Evolutionary conservation across 2,888 invertebrate genomes (phyloP), one percentile per base, ranked within the genome.

Genomic region (Pycnomerus fuliginosus): DNA sequence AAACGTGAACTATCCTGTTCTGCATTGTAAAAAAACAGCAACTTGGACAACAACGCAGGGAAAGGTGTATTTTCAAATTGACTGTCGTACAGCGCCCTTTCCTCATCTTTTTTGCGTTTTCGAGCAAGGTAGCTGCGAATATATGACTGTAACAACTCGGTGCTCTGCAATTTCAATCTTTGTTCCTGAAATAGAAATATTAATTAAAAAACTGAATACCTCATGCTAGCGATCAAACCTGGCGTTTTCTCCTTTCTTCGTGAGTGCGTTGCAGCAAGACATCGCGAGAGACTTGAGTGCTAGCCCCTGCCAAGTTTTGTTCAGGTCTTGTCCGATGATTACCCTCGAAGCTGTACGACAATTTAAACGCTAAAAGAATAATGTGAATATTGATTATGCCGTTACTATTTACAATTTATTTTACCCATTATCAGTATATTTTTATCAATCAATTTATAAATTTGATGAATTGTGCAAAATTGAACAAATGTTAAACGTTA

Each of bases 241-340:
- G 92, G 69, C 95, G 78, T 73, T 91, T 92, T 53, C 84, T 80
- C 51, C 95, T 80, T 73, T 94, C 93, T 64, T 83, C 80, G 64
- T 92, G 91, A 28, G 90, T 87, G 67, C 88, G 85, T 42, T 84
- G 82, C 50, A 95, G 76, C 33, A 92, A 73, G 36, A 81, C 78
- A 62, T 90, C 86, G 56, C 81, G 75, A 8, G 80, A 85, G 50
- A 85, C 80, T 52, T 83, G 79, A 41, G 78, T 79, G 64, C 90
- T 90, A n/a, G 86, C 87, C 44, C 95, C 95, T 46, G 91, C 85
- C 56, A 95, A 76, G 72, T 89, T 93, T 74, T 95, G 95, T 63
- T 87, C 82, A 4, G 95, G 96, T 70, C 82, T 85, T 33, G 87
- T 80, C 64, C 89, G 82, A 69, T 87, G 90, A 69, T 94, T 88